These are phyloP conservation scores for Heterohyrax brucei DNA, from an alignment of 2,797 vertebrate genomes.

Conservation along the genomic window DNA sequence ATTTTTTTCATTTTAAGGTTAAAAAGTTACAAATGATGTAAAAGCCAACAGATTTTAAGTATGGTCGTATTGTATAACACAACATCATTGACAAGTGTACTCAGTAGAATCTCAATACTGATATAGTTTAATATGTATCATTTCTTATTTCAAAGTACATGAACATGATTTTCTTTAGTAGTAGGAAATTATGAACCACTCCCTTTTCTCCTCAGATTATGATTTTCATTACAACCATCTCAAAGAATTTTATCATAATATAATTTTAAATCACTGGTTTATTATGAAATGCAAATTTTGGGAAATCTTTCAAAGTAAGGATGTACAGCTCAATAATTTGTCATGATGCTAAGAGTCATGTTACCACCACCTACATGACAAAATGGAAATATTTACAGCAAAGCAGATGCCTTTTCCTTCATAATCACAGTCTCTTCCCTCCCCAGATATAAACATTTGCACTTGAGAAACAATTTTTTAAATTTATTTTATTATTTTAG, in stretches of 20 bases:
- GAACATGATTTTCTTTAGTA: background rate
- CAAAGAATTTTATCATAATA: background rate
- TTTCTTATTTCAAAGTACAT: background rate
- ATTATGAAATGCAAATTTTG: constrained; percentile 13
- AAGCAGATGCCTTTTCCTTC: background rate
- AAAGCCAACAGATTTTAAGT: background rate
- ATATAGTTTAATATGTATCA: background rate
- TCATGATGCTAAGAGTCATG: background rate
- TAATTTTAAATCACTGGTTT: constrained; percentile 44
- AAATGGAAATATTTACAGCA: background rate
- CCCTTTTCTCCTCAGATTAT: background rate
- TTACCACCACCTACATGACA: background rate
- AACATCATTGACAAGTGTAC: background rate
- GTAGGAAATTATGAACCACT: background rate
- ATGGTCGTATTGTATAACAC: background rate
- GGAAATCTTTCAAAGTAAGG: background rate
- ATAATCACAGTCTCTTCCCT: background rate
- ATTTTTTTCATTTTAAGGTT: constrained; percentile 29
- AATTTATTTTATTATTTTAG: background rate
- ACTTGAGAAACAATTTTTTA: background rate
- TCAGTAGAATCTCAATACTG: background rate
- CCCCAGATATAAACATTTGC: background rate
- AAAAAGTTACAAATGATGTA: background rate
- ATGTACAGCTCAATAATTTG: background rate
- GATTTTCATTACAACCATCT: background rate